Base-by-base conservation (phyloP, 2,113 vertebrate species). In the Oryzias javanicus region DNA sequence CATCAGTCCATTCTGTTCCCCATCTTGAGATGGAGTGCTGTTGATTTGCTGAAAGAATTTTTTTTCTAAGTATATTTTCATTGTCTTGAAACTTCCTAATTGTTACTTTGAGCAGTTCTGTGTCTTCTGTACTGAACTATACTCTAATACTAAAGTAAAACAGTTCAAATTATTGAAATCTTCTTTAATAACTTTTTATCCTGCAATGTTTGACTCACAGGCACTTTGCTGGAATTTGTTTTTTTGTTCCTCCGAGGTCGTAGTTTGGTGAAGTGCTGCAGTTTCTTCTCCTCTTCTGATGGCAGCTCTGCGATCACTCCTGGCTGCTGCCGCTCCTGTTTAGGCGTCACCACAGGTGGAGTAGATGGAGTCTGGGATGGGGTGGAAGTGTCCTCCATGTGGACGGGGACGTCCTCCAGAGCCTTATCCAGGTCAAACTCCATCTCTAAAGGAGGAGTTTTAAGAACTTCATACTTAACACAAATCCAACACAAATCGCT, bases 351-450 rank as follows among this genome's bases (percentile, higher is more conserved):
- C 14, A 59, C 22, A 53, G 83, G 79, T 5, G 78, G 69, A 49
- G 80, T 74, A 70, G 49, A 90, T 5, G 93, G 91, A 89, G 82
- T 93, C 86, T 82, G 95, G 90, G 59, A 95, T 70, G 80, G 94
- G 88, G 79, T 84, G 4, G 93, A 91, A 1, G 91, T 81, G 55
- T 97, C 94, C 68, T 97, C 96, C 35, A 94, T 71, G 50, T 96
- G 94, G 72, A 95, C 82, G 0, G 95, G 95, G 60, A 98, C 92
- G 45, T 97, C 94, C 84, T 97, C 95, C 76, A 98, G 88, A 8
- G 97, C 97, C 86, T 95, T 98, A 84, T 98, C 96, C 61, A 98
- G 88, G 84, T 98, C 96, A 92, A 98, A 98, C 84, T 98, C 97
- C 97, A 98, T 98, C 79, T 98, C 97, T 98, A 53, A 52, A n/a